Evolutionary conservation across 2,797 vertebrate species (phyloP).

Genomic region (Anabacerthia variegaticeps): DNA sequence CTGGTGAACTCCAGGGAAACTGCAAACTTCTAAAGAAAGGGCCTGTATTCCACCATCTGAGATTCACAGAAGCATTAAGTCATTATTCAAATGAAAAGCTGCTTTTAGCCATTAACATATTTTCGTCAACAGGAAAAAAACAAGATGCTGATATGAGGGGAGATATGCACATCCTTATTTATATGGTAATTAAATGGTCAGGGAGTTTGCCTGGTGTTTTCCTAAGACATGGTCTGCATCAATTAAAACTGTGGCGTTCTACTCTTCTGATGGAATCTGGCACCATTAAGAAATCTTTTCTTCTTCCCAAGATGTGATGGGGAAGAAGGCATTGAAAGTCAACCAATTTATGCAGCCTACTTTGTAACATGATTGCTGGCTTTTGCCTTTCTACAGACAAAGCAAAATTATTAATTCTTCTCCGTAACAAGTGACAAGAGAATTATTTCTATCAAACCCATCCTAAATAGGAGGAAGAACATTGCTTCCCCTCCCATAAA

Average conservation of each 20-base stretch:
- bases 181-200: slow-evolving; percentile 49
- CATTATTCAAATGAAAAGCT: slow-evolving; percentile 58
- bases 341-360: slow-evolving; percentile 3
- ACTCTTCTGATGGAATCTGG: background rate
- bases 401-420: slow-evolving; percentile 36
- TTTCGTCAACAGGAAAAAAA: slow-evolving; percentile 17
- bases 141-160: slow-evolving; percentile 22
- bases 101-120: slow-evolving; percentile 28
- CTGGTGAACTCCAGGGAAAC: slow-evolving; percentile 11
- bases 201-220: slow-evolving; percentile 15
- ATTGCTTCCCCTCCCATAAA: slow-evolving; percentile 9
- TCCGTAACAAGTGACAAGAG: slow-evolving; percentile 25
- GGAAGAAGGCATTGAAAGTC: slow-evolving; percentile 7
- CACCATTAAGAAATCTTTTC: slow-evolving; percentile 25
- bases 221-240: background rate
- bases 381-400: slow-evolving; percentile 42
- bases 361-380: slow-evolving; percentile 10
- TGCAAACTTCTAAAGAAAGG: slow-evolving; percentile 17
- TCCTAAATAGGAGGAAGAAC: slow-evolving; percentile 16
- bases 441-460: slow-evolving; percentile 31
- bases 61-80: slow-evolving; percentile 29
- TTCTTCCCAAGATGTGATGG: background rate
- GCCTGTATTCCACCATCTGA: slow-evolving; percentile 21
- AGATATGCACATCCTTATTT: slow-evolving; percentile 35
- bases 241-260: background rate